phyloP scores from a whole-genome alignment of 2,797 vertebrate genomes.

The Pseudomugil tenellus region DNA sequence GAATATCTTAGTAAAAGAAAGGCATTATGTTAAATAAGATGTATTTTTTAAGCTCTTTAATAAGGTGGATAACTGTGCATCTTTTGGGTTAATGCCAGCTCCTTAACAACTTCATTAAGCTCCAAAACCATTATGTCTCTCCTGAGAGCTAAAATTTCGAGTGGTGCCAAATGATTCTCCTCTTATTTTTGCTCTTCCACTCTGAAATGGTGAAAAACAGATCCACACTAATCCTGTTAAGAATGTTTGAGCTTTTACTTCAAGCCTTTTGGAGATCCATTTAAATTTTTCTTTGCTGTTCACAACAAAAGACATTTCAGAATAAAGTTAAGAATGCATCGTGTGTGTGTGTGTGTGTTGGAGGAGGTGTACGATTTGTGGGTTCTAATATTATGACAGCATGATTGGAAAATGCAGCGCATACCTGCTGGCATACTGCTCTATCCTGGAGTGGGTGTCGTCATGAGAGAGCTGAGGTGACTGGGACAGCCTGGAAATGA shows the following conservation, averaged over 20 bases:
- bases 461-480: slow-evolving; percentile 95
- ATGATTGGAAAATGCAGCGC: slow-evolving; percentile 35
- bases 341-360: neutral
- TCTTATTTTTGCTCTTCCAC: neutral
- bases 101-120: neutral
- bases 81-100: neutral
- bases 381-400: slow-evolving; percentile 30
- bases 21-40: neutral
- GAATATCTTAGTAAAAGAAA: neutral
- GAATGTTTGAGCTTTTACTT: neutral
- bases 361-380: slow-evolving; percentile 3
- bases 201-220: neutral
- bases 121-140: neutral
- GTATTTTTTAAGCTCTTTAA: neutral
- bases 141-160: neutral
- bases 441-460: slow-evolving; percentile 98
- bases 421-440: slow-evolving; percentile 96
- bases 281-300: neutral
- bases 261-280: neutral
- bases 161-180: neutral
- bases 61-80: neutral
- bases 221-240: neutral
- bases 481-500: slow-evolving; percentile 87
- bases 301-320: neutral
- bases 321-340: neutral